Conservation (phyloP, 2,113 vertebrate species). For the Oreochromis spilurus region DNA sequence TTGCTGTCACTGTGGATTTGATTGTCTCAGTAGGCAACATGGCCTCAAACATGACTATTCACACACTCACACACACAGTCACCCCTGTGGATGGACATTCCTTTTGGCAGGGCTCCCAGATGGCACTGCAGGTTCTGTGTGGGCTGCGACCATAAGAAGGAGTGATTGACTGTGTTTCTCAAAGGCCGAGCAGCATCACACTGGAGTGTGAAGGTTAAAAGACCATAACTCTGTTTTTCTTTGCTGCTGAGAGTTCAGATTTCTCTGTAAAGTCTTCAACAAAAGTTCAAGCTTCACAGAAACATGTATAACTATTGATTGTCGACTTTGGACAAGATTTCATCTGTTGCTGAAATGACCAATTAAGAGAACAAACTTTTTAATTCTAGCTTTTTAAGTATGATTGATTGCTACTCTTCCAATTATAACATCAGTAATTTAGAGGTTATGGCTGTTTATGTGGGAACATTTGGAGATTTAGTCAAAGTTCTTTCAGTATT, state of each 20-base stretch:
- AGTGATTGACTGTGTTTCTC: slow-evolving; percentile 26
- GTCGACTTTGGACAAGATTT: neutral
- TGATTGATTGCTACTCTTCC: neutral
- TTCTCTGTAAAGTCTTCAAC: neutral
- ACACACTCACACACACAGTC: slow-evolving; percentile 23
- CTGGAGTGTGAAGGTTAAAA: neutral
- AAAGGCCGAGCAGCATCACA: neutral
- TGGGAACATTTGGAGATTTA: neutral
- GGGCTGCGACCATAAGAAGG: slow-evolving; percentile 1
- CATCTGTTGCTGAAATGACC: neutral
- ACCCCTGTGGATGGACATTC: slow-evolving; percentile 58
- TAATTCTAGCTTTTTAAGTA: neutral
- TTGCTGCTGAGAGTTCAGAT: neutral
- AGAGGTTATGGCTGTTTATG: neutral
- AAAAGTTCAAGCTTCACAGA: neutral
- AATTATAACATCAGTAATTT: neutral
- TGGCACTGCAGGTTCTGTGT: slow-evolving; percentile 46
- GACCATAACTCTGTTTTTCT: neutral
- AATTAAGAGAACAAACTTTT: neutral
- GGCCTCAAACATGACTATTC: slow-evolving; percentile 40
- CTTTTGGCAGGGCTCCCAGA: slow-evolving; percentile 61
- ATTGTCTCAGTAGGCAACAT: slow-evolving; percentile 53
- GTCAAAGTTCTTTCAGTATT: neutral
- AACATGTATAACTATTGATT: neutral
- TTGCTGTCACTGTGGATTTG: slow-evolving; percentile 66